A percentile compares a stretch with the other conserved stretches of the same genome.
phyloP scores from a whole-genome alignment of 2,113 vertebrate species.

The Odobenus rosmarus region DNA sequence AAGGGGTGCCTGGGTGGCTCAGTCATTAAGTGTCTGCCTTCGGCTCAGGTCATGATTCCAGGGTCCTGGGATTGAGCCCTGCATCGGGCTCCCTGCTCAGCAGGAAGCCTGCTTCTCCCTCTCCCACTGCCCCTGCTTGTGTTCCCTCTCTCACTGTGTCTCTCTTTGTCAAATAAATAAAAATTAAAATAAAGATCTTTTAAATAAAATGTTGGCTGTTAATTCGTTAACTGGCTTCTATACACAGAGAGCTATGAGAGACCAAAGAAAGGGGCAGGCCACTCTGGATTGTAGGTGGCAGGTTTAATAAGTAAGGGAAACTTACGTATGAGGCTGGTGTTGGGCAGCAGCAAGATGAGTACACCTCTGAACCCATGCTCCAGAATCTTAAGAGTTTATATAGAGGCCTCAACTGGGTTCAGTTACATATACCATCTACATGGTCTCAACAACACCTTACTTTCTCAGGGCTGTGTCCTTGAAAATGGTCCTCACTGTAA shows the following conservation, averaged over 20 bases:
- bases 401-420: background rate
- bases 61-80: no score
- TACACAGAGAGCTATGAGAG: background rate
- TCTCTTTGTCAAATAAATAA: no score
- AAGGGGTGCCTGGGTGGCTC: no score
- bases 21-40: no score
- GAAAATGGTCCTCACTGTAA: background rate
- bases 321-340: background rate
- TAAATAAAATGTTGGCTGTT: background rate
- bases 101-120: no score
- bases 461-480: background rate
- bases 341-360: background rate
- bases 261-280: background rate
- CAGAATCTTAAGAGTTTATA: background rate
- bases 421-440: background rate
- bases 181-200: background rate
- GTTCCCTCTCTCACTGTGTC: no score
- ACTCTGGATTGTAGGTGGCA: background rate
- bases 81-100: no score
- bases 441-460: background rate
- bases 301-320: background rate
- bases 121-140: no score
- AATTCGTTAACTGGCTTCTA: background rate
- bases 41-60: no score
- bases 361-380: background rate